Evolutionary conservation across 35 echinoderm and acorn worm species (phyloP).

Genomic region (Lytechinus pictus): DNA sequence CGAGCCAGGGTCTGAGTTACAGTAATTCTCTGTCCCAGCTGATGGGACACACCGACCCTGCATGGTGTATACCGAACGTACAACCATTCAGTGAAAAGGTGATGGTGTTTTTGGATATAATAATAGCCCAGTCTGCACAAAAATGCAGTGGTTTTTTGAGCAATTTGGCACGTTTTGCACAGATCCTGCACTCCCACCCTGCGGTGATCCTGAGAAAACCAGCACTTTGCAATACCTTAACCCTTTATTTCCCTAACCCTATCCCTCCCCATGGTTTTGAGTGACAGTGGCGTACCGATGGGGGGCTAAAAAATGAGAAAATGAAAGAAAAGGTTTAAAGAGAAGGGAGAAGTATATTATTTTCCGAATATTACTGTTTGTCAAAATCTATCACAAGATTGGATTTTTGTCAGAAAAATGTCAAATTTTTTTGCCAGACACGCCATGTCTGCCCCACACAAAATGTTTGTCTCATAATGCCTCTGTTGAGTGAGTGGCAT

Average conservation of each 20-base stretch:
- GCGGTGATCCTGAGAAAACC: background rate
- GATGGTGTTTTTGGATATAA: background rate
- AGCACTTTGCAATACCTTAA: background rate
- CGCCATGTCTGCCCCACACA: too few species aligned
- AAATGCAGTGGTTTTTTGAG: background rate
- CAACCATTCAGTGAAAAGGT: constrained; percentile 47
- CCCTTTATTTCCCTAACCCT: background rate
- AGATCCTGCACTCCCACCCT: background rate
- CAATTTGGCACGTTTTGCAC: background rate
- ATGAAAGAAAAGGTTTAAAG: too few species aligned
- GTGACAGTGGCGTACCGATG: too few species aligned
- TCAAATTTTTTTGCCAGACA: too few species aligned
- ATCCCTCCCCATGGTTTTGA: too few species aligned
- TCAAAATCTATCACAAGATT: too few species aligned
- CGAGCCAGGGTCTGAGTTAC: background rate
- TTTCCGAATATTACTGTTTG: too few species aligned
- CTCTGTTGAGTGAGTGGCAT: too few species aligned
- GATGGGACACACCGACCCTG: constrained; percentile 24
- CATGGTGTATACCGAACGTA: constrained; percentile 5
- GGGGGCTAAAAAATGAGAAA: too few species aligned
- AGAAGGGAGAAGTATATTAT: too few species aligned
- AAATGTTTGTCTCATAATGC: too few species aligned
- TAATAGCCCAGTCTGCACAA: background rate
- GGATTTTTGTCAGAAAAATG: too few species aligned
- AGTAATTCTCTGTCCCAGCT: constrained; percentile 27